A percentile compares a stretch with the other conserved stretches of the same genome.
These are phyloP conservation scores for Pristionchus mayeri DNA, from an alignment of 2,888 invertebrate genomes.

Conservation along the genomic window DNA sequence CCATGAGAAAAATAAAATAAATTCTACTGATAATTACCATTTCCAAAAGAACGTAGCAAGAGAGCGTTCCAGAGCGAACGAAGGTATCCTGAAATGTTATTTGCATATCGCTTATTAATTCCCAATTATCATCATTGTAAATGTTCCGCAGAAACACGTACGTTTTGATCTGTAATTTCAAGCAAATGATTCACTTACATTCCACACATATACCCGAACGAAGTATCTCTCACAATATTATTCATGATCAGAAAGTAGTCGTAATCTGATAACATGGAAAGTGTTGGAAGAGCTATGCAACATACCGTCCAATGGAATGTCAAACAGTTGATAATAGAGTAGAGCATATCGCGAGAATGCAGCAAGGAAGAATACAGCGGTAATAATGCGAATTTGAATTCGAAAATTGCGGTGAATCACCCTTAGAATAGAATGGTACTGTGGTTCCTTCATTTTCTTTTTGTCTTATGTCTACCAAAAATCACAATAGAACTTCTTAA, in stretches of 20 bases:
- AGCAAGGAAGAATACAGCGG: neutral
- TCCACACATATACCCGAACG: neutral
- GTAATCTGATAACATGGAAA: neutral
- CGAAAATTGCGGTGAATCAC: conserved; percentile 22
- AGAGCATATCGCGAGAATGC: neutral
- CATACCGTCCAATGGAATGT: neutral
- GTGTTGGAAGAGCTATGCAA: neutral
- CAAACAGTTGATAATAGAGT: neutral
- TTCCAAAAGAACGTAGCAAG: no score
- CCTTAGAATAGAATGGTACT: neutral
- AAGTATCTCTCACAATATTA: neutral
- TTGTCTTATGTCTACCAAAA: no score
- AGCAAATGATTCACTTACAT: neutral
- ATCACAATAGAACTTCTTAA: no score
- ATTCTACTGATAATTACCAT: neutral
- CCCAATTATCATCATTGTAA: no score
- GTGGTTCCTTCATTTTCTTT: no score
- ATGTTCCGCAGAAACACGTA: no score
- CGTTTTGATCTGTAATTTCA: no score
- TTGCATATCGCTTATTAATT: no score
- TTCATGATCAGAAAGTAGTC: neutral
- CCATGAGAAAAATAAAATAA: neutral
- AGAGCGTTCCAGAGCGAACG: neutral
- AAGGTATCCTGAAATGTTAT: neutral
- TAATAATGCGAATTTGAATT: neutral